These are phyloP conservation scores for Dynastes maya DNA, from an alignment of 2,888 invertebrate genomes.

Conservation along the genomic window DNA sequence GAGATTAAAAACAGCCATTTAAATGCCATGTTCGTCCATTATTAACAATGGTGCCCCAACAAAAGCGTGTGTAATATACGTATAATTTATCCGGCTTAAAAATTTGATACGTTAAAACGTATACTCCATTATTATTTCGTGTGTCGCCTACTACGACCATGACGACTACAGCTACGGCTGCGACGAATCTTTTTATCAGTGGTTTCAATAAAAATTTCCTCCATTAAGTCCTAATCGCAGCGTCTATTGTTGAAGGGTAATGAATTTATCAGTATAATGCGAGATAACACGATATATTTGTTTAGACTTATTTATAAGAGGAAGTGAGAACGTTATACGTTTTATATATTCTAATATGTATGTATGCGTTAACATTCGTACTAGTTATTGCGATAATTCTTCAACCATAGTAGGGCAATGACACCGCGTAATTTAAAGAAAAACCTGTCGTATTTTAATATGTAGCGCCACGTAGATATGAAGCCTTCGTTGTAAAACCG, in stretches of 20 bases:
- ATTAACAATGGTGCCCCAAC: constrained; percentile 21
- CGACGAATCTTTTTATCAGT: constrained; percentile 35
- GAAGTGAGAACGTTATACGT: not conserved
- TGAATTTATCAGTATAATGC: constrained; percentile 46
- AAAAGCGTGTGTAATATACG: constrained; percentile 27
- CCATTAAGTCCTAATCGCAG: constrained; percentile 46
- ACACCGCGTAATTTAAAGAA: constrained; percentile 32
- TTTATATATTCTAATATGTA: not conserved
- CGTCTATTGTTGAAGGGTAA: constrained; percentile 44
- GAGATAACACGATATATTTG: constrained; percentile 41
- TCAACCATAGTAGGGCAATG: constrained; percentile 36
- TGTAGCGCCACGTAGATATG: not conserved
- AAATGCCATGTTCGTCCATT: constrained; percentile 20
- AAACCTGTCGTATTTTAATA: constrained; percentile 15
- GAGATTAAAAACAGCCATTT: constrained; percentile 11
- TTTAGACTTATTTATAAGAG: constrained; percentile 35
- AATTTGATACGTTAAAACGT: constrained; percentile 30
- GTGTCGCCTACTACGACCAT: constrained; percentile 21
- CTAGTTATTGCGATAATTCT: constrained; percentile 31
- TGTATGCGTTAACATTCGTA: constrained; percentile 8
- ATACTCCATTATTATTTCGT: constrained; percentile 17
- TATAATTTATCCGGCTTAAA: constrained; percentile 29
- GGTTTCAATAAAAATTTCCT: constrained; percentile 48
- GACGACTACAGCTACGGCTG: not conserved
- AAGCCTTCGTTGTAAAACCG: not conserved